Evolutionary conservation across 2,113 vertebrate genomes (phyloP).

Genomic region (Rhizomys pruinosus): DNA sequence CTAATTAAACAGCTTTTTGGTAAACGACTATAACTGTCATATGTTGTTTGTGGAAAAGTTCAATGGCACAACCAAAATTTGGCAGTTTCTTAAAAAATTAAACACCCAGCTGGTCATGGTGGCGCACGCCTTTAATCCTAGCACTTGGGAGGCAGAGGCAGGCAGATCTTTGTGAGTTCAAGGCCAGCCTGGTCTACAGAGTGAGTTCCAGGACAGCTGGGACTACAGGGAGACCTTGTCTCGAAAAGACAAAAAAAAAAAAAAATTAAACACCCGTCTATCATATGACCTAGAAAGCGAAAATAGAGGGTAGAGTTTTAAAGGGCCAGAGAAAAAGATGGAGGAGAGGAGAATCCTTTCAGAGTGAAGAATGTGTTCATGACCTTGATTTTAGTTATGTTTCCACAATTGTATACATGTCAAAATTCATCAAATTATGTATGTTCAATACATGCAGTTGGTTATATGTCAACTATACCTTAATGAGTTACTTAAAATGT

Average conservation of each 20-base stretch:
- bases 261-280: background rate
- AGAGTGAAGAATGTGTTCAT: background rate
- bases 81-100: background rate
- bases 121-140: too few relatives aligned
- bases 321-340: background rate
- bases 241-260: too few relatives aligned
- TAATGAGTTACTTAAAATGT: background rate
- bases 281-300: background rate
- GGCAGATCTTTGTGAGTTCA: too few relatives aligned
- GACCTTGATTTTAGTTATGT: background rate
- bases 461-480: background rate
- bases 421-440: background rate
- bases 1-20: background rate
- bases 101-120: too few relatives aligned
- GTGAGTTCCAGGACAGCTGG: too few relatives aligned
- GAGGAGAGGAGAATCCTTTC: background rate
- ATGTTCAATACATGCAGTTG: background rate
- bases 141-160: too few relatives aligned
- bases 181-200: too few relatives aligned
- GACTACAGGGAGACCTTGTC: too few relatives aligned
- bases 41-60: background rate
- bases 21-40: background rate
- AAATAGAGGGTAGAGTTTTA: background rate
- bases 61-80: background rate
- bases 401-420: background rate